Evolutionary conservation across 2,797 vertebrate species (phyloP).

Genomic region (Gila robusta): DNA sequence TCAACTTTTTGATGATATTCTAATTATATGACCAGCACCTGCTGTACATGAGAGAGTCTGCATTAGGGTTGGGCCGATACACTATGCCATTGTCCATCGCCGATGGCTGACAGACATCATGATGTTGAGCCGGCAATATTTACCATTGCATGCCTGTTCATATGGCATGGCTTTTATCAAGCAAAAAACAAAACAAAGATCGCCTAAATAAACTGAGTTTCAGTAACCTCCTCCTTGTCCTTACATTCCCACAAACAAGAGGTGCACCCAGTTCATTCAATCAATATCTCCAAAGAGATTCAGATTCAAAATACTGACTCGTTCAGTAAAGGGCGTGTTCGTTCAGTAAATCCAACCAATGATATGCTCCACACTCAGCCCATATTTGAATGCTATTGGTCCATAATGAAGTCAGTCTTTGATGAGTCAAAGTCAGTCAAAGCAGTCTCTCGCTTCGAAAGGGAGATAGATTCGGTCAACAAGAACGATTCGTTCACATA

Average conservation of each 20-base stretch:
- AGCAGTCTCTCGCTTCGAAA: neutral
- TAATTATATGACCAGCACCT: too few species aligned
- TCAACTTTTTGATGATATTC: too few species aligned
- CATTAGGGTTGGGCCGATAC: neutral
- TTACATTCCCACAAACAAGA: neutral
- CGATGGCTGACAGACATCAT: too few species aligned
- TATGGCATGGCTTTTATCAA: neutral
- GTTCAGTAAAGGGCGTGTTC: slow-evolving; percentile 1
- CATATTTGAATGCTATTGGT: neutral
- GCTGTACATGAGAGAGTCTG: too few species aligned
- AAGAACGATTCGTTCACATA: neutral
- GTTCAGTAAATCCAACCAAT: neutral
- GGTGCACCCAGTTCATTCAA: neutral
- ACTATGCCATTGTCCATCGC: too few species aligned
- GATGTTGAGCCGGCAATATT: too few species aligned
- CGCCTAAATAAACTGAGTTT: neutral
- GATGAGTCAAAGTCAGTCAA: neutral
- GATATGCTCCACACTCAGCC: neutral
- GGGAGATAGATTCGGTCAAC: neutral
- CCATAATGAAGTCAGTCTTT: neutral
- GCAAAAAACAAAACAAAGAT: neutral
- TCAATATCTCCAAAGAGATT: neutral
- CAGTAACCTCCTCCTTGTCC: neutral
- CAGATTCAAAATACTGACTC: slow-evolving; percentile 15
- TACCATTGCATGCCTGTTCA: neutral